Evolutionary conservation across 2,797 vertebrate genomes (phyloP).

Genomic region (Simalia tracyae): DNA sequence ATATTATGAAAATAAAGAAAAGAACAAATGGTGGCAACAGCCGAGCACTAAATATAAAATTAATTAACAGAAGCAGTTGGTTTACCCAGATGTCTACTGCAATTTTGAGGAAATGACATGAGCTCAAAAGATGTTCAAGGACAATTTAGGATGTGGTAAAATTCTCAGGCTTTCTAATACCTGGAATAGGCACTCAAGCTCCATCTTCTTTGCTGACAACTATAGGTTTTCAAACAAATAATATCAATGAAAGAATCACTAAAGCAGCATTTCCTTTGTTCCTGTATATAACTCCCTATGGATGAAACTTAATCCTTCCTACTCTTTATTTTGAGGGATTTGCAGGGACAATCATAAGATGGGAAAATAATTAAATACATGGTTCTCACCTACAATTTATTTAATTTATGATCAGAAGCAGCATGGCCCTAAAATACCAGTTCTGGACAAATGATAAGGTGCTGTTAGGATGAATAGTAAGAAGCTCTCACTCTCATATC

Average conservation of each 20-base stretch:
- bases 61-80: conserved; percentile 66
- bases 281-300: background rate
- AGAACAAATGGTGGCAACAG: conserved; percentile 68
- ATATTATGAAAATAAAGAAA: conserved; percentile 69
- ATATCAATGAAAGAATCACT: conserved; percentile 36
- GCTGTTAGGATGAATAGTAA: background rate
- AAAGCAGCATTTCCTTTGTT: conserved; percentile 12
- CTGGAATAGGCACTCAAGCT: conserved; percentile 41
- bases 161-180: conserved; percentile 32
- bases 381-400: background rate
- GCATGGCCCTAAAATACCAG: background rate
- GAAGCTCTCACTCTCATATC: background rate
- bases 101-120: conserved; percentile 67
- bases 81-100: conserved; percentile 66
- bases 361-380: background rate
- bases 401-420: background rate
- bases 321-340: background rate
- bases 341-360: background rate
- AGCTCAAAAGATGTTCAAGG: conserved; percentile 63
- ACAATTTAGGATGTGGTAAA: conserved; percentile 41
- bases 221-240: background rate
- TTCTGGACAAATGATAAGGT: background rate
- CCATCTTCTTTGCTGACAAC: conserved; percentile 18
- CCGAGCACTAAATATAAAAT: conserved; percentile 68
- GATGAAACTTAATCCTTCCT: background rate